phyloP scores from a whole-genome alignment of 1,140 invertebrate species.

The Heliconius melpomene region DNA sequence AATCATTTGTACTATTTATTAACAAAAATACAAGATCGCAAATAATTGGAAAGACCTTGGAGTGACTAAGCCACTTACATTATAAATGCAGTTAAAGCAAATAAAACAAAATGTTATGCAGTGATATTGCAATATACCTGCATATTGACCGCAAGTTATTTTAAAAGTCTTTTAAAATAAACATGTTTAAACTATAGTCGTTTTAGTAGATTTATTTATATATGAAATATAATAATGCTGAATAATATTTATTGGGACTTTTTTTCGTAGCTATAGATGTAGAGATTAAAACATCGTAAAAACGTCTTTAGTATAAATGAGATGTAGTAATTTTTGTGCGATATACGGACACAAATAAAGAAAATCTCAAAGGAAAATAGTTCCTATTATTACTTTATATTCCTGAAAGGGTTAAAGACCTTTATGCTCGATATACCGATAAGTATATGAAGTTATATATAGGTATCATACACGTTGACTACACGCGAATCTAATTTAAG shows the following conservation, averaged over 20 bases:
- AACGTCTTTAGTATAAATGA: no score
- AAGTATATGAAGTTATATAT: background rate
- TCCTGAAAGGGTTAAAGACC: background rate
- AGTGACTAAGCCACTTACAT: conserved; percentile 12
- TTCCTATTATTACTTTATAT: background rate
- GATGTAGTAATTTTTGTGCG: no score
- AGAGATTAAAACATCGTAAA: no score
- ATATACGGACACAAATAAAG: no score
- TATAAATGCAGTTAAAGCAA: conserved; percentile 10
- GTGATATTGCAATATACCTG: background rate
- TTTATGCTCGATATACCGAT: background rate
- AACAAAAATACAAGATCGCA: conserved; percentile 15
- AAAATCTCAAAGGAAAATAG: no score
- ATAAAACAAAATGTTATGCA: background rate
- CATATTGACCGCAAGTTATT: background rate
- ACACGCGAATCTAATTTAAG: conserved; percentile 5
- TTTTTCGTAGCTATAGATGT: no score
- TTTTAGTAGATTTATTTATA: no score
- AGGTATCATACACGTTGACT: background rate
- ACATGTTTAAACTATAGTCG: background rate
- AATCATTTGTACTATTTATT: conserved; percentile 6
- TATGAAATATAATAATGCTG: no score
- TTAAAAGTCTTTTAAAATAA: background rate
- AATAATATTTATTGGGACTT: no score
- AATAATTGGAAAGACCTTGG: background rate